Conservation (phyloP, 1,140 invertebrate species). For the Drosophila takahashii region DNA sequence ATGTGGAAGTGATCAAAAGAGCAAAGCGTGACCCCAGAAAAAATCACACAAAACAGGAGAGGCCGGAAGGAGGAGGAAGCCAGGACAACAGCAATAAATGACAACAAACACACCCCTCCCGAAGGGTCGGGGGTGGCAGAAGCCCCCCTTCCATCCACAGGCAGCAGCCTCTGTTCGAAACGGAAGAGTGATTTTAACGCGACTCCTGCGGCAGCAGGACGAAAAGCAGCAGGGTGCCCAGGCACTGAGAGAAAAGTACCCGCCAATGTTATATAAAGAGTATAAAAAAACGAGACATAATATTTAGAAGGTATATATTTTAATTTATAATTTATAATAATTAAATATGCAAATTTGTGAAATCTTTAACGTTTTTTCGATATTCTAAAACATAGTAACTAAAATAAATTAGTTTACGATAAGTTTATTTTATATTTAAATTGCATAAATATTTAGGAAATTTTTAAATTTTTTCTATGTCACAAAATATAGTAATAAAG, state of each 20-base stretch:
- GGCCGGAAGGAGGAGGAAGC: slow-evolving; percentile 19
- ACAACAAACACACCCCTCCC: slow-evolving; percentile 79
- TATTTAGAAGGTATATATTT: no score
- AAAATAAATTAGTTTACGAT: no score
- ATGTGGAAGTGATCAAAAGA: slow-evolving; percentile 65
- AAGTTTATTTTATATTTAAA: no score
- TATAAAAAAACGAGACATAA: no score
- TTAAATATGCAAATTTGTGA: no score
- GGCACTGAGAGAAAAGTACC: slow-evolving; percentile 8
- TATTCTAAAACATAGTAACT: no score
- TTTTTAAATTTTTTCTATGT: no score
- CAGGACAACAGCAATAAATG: slow-evolving; percentile 80
- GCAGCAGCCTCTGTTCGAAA: slow-evolving; percentile 40
- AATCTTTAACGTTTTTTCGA: no score
- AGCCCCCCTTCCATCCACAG: background rate
- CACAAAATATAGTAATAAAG: no score
- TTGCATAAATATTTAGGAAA: no score
- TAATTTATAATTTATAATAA: no score
- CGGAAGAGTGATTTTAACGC: slow-evolving; percentile 78
- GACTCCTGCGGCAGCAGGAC: slow-evolving; percentile 52
- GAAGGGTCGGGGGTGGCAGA: slow-evolving; percentile 15
- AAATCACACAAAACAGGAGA: slow-evolving; percentile 63
- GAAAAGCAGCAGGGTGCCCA: slow-evolving; percentile 55
- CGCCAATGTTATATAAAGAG: background rate
- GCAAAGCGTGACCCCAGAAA: slow-evolving; percentile 82